These are phyloP conservation scores for Drosophila prostipennis DNA, from an alignment of 2,888 invertebrate genomes.

Conservation along the genomic window DNA sequence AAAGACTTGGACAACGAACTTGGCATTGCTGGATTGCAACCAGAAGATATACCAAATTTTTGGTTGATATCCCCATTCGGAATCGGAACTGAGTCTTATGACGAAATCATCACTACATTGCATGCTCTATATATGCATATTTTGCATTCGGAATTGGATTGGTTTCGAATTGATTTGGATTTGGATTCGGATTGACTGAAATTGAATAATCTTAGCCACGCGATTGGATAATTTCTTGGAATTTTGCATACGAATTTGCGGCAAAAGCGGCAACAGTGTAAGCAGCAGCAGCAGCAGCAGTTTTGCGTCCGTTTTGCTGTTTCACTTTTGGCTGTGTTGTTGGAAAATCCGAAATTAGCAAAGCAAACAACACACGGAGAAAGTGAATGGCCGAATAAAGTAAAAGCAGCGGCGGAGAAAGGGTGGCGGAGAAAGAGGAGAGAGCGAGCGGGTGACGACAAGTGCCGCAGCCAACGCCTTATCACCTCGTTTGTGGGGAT, in stretches of 20 bases:
- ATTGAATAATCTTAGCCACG: slow-evolving; percentile 44
- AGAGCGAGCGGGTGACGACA: slow-evolving; percentile 53
- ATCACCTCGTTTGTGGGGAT: slow-evolving; percentile 31
- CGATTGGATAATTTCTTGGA: slow-evolving; percentile 59
- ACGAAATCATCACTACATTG: neutral
- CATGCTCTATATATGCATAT: slow-evolving; percentile 8
- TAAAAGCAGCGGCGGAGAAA: slow-evolving; percentile 61
- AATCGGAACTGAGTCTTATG: slow-evolving; percentile 5
- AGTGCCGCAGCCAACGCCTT: slow-evolving; percentile 64
- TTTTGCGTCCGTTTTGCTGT: slow-evolving; percentile 41
- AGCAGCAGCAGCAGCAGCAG: slow-evolving; percentile 16
- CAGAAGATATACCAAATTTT: too few species aligned
- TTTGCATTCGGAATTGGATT: slow-evolving; percentile 8
- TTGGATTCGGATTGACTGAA: slow-evolving; percentile 9
- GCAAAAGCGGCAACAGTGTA: slow-evolving; percentile 8
- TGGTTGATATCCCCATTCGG: too few species aligned
- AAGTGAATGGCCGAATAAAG: slow-evolving; percentile 71
- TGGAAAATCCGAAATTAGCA: slow-evolving; percentile 65
- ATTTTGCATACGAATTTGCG: slow-evolving; percentile 57
- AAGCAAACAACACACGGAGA: slow-evolving; percentile 70
- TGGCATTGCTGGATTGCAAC: slow-evolving; percentile 43
- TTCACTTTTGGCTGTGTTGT: slow-evolving; percentile 38
- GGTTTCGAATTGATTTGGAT: neutral
- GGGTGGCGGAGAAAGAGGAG: slow-evolving; percentile 14
- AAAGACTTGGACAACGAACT: slow-evolving; percentile 60